Evolutionary conservation across 2,797 vertebrate species (phyloP).

Genomic region (Naso thynnoides): DNA sequence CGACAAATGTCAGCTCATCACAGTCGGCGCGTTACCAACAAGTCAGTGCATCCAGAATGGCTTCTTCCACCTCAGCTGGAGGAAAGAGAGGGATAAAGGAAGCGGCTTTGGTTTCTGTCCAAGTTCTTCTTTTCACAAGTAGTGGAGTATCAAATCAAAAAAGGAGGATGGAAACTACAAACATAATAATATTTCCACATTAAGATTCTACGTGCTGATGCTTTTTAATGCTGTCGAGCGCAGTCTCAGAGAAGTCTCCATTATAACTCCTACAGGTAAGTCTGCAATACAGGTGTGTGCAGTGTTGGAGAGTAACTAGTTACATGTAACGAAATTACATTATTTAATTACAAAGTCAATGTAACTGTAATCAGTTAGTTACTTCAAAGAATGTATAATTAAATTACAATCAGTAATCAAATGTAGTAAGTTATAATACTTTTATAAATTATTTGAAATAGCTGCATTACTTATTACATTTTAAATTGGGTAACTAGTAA

Average conservation of each 20-base stretch:
- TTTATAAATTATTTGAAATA: too few relatives aligned
- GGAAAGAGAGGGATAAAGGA: background rate
- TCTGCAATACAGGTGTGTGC: background rate
- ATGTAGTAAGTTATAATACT: too few relatives aligned
- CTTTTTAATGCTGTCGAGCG: background rate
- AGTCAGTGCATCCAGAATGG: conserved; percentile 32
- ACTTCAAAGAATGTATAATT: too few relatives aligned
- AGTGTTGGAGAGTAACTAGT: too few relatives aligned
- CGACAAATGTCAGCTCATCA: conserved; percentile 52
- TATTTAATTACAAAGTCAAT: too few relatives aligned
- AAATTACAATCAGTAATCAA: too few relatives aligned
- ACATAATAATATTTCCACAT: background rate
- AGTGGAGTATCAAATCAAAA: background rate
- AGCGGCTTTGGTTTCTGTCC: conserved; percentile 11
- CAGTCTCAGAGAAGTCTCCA: background rate
- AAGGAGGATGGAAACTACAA: background rate
- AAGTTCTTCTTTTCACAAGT: background rate
- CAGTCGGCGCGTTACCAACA: conserved; percentile 38
- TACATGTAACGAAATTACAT: too few relatives aligned
- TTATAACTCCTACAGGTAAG: background rate
- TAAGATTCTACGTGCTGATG: background rate
- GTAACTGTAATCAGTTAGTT: too few relatives aligned
- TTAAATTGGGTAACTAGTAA: too few relatives aligned
- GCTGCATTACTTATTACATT: too few relatives aligned
- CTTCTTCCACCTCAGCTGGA: conserved; percentile 16